Conservation (phyloP, 37 sponge, comb jelly and placozoan genomes). For the Lycopodina hypogea region DNA sequence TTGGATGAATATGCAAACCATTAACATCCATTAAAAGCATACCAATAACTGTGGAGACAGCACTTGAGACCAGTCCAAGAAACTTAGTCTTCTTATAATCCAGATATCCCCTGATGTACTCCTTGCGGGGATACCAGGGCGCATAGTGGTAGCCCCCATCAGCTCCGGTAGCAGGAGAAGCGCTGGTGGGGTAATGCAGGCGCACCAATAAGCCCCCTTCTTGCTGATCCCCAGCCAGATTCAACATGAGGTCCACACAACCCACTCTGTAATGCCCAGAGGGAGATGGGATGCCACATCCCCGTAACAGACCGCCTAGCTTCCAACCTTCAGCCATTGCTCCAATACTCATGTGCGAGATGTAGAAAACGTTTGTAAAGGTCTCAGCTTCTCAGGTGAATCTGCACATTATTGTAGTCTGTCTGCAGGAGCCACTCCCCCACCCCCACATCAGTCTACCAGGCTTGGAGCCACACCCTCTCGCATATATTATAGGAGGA, state of each 20-base stretch:
- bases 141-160: neutral
- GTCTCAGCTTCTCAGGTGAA: too few species aligned
- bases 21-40: too few species aligned
- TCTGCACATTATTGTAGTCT: too few species aligned
- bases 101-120: slow-evolving; percentile 46
- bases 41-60: slow-evolving; percentile 6
- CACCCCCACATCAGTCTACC: too few species aligned
- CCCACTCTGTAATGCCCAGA: slow-evolving; percentile 52
- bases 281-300: slow-evolving; percentile 57
- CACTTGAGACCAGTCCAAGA: neutral
- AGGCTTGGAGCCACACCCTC: too few species aligned
- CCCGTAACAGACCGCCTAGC: slow-evolving; percentile 16
- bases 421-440: too few species aligned
- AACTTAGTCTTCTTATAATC: neutral
- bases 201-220: slow-evolving; percentile 34
- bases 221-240: slow-evolving; percentile 6
- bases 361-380: too few species aligned
- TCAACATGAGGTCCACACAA: slow-evolving; percentile 68
- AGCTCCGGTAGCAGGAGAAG: neutral
- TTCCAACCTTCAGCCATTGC: slow-evolving; percentile 21
- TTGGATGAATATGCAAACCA: too few species aligned
- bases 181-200: slow-evolving; percentile 62
- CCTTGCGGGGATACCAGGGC: slow-evolving; percentile 51
- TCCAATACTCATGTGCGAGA: neutral
- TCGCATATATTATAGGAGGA: too few species aligned